Evolutionary conservation across 2,113 vertebrate genomes (phyloP).

Genomic region (Dicentrarchus labrax): DNA sequence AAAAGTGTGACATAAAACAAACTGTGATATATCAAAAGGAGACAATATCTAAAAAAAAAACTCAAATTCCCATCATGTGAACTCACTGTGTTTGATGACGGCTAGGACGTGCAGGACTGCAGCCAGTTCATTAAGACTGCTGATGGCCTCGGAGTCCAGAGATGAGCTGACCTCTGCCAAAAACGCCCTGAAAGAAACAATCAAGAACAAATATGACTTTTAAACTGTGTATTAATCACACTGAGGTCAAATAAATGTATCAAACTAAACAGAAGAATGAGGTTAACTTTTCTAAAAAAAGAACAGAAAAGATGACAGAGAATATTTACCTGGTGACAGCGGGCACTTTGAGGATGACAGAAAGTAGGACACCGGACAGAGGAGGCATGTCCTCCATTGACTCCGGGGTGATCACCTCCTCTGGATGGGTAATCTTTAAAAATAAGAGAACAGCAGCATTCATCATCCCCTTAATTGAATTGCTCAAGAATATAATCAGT

Average conservation of each 20-base stretch:
- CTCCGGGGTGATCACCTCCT: slow-evolving; percentile 83
- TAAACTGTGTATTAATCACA: neutral
- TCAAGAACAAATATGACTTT: neutral
- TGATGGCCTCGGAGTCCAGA: slow-evolving; percentile 86
- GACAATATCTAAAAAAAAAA: neutral
- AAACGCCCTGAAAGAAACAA: slow-evolving; percentile 85
- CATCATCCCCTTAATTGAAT: slow-evolving; percentile 5
- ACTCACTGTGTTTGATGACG: slow-evolving; percentile 87
- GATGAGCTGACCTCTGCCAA: slow-evolving; percentile 85
- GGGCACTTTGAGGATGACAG: slow-evolving; percentile 84
- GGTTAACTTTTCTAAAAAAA: no score
- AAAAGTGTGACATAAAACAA: neutral
- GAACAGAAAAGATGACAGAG: neutral
- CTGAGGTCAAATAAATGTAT: neutral
- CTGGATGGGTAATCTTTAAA: slow-evolving; percentile 77
- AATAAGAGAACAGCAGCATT: slow-evolving; percentile 15
- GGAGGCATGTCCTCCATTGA: slow-evolving; percentile 88
- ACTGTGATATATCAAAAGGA: neutral
- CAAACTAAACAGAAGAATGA: neutral
- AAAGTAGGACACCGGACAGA: slow-evolving; percentile 88
- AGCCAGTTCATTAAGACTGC: slow-evolving; percentile 86
- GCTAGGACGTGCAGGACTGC: slow-evolving; percentile 83
- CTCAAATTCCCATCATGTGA: neutral
- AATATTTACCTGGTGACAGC: slow-evolving; percentile 86
- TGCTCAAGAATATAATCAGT: neutral